Percentiles rank a stretch among this genome's conserved stretches.
Evolutionary conservation across 2,113 vertebrate genomes (phyloP).

Genomic region (Aphyosemion australe): DNA sequence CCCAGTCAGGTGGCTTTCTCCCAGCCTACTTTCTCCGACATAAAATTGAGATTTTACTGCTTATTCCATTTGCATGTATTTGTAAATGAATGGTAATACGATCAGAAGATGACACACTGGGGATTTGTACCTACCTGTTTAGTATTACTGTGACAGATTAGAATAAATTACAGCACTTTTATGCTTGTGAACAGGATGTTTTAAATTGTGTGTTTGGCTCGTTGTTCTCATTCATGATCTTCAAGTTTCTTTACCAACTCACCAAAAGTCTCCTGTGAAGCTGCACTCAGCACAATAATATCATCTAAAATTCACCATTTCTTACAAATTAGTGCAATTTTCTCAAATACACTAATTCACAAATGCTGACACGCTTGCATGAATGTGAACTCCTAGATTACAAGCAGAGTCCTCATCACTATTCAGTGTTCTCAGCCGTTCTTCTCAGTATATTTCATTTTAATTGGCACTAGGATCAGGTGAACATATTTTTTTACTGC

Average conservation of each 20-base stretch:
- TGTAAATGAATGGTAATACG: conserved; percentile 49
- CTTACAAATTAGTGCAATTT: too few relatives aligned
- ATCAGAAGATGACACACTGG: conserved; percentile 28
- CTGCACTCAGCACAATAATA: too few relatives aligned
- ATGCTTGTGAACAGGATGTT: background rate
- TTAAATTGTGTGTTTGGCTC: too few relatives aligned
- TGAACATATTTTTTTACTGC: background rate
- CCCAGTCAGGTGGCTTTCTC: conserved; percentile 27
- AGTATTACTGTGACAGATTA: conserved; percentile 22
- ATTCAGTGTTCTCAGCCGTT: background rate
- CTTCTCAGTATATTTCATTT: background rate
- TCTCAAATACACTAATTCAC: background rate
- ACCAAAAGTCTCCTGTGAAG: too few relatives aligned
- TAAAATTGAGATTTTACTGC: conserved; percentile 39
- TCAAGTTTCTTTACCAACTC: background rate
- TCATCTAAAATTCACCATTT: too few relatives aligned
- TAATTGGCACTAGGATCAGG: background rate
- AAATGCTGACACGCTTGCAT: background rate
- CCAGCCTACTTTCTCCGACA: conserved; percentile 45
- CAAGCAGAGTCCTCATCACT: background rate
- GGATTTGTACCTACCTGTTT: conserved; percentile 34
- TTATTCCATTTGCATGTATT: conserved; percentile 65
- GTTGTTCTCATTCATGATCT: background rate
- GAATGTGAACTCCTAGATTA: background rate
- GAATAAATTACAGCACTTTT: conserved; percentile 6